A percentile compares a stretch with the other conserved stretches of the same genome.
Evolutionary conservation across 2,888 invertebrate genomes (phyloP).

Genomic region (Pocota personata): DNA sequence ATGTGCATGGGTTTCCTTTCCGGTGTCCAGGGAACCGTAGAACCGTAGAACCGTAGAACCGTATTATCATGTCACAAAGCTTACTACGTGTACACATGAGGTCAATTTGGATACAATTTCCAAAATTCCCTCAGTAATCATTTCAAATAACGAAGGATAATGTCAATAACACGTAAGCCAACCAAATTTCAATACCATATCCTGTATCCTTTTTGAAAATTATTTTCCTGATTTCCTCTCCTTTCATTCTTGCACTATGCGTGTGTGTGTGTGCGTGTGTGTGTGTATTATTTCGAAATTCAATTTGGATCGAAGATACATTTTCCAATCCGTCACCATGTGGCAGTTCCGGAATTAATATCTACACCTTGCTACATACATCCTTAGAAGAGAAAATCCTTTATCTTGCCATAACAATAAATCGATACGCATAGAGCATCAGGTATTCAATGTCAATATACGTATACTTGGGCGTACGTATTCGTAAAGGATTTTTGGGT

Average conservation of each 20-base stretch:
- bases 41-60: neutral
- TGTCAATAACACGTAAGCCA: slow-evolving; percentile 23
- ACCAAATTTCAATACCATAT: slow-evolving; percentile 8
- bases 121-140: neutral
- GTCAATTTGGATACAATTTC: slow-evolving; percentile 22
- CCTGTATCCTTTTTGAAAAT: neutral
- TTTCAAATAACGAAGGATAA: slow-evolving; percentile 20
- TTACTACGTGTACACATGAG: neutral
- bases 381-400: slow-evolving; percentile 20
- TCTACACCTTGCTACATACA: slow-evolving; percentile 4
- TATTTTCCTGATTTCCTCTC: neutral
- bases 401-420: slow-evolving; percentile 32
- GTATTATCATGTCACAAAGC: neutral
- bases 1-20: neutral
- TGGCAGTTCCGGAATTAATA: slow-evolving; percentile 37
- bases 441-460: slow-evolving; percentile 30
- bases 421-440: slow-evolving; percentile 36
- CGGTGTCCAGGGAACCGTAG: neutral
- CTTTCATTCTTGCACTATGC: neutral
- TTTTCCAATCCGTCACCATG: slow-evolving; percentile 31
- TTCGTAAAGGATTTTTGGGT: neutral
- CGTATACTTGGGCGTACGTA: neutral
- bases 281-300: neutral
- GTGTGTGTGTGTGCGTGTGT: neutral
- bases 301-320: slow-evolving; percentile 31